Evolutionary conservation across 2,797 vertebrate species (phyloP), one percentile per base, ranked within the genome.

Genomic region (Alouatta caraya): DNA sequence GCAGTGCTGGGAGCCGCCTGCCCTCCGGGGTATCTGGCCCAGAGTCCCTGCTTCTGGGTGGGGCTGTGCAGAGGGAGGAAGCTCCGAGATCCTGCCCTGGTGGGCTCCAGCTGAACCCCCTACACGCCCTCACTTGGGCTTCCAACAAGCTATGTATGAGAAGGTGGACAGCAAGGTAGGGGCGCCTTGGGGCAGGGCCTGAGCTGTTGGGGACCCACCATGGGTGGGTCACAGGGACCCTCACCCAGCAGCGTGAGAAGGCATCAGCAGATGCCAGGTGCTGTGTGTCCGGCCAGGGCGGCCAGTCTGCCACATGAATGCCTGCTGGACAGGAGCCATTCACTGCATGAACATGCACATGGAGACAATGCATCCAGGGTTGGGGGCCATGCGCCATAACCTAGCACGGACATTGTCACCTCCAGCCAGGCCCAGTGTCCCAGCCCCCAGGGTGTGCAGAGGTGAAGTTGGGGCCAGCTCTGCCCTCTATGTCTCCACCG

Each of bases 91-190:
- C 48, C 14, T 14, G 12, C 57, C 0, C 0, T 11, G 2, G 2
- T 3, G 2, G 90, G 95, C 89, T 91, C 94, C 97, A 96, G 86
- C 76, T 1, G 13, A 5, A 1, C 46, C 85, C 76, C 67, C 55
- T 14, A 17, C 15, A 57, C 86, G 48, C 8, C 64, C 12, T 67
- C 0, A 0, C 5, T 13, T 9, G 24, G 61, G 15, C 73, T 59
- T 67, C 57, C 30, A 70, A 46, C n/a, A 5, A 0, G 19, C 5
- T 42, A 2, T 42, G 21, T 50, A 42, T 19, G 64, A 42, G 37
- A 73, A 73, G 70, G 22, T 7, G 26, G 70, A 11, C 17, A 39
- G 1, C 5, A 42, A 9, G 39, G 57, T 0, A 2, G 44, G 26
- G 42, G 10, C 8, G 6, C 48, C 26, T 42, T 0, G 17, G 24